phyloP scores from a whole-genome alignment of 2,113 vertebrate species.

The Sardina pilchardus region DNA sequence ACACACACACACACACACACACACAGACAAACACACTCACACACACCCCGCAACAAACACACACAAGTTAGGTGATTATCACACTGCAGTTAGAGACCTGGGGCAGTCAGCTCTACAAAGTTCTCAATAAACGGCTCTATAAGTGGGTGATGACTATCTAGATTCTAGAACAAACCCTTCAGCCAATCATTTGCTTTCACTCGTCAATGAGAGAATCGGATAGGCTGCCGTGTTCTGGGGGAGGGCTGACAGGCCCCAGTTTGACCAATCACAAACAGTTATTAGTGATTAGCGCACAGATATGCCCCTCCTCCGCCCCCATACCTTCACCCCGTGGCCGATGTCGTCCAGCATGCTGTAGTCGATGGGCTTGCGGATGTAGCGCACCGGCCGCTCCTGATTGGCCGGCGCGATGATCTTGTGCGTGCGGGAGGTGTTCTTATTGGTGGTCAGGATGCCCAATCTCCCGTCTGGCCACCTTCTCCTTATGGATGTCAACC shows the following conservation, averaged over 20 bases:
- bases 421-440: conserved; percentile 87
- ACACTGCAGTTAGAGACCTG: conserved; percentile 28
- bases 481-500: conserved; percentile 91
- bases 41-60: too few species aligned
- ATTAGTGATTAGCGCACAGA: too few species aligned
- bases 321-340: conserved; percentile 89
- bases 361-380: conserved; percentile 88
- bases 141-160: conserved; percentile 5
- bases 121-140: background rate
- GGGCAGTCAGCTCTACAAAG: conserved; percentile 28
- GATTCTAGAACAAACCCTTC: background rate
- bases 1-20: background rate
- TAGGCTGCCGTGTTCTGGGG: too few species aligned
- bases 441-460: conserved; percentile 71
- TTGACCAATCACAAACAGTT: background rate
- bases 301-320: background rate
- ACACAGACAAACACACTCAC: background rate
- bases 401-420: conserved; percentile 90
- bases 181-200: background rate
- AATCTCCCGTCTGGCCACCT: conserved; percentile 90
- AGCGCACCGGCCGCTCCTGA: conserved; percentile 84
- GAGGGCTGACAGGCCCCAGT: background rate
- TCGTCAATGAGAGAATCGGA: too few species aligned
- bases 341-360: conserved; percentile 87
- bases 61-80: conserved; percentile 9